A percentile compares a stretch with the other conserved stretches of the same genome.
Conservation (phyloP, 1,140 invertebrate genomes). For the Propsilocerus akamusi region DNA sequence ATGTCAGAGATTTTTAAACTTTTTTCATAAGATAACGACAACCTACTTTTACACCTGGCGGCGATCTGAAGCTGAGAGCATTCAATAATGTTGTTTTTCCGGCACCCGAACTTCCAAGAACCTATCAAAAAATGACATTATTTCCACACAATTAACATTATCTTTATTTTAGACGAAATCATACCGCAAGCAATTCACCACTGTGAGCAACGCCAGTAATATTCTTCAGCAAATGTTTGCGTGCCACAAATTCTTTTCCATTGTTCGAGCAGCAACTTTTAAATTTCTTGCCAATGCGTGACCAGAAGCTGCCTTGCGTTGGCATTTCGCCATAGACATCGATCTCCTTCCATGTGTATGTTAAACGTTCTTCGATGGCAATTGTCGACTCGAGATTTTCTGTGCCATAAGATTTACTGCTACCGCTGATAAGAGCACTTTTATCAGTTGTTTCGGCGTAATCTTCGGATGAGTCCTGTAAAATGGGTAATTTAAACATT, state of each 20-base stretch:
- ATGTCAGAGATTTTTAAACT: too few relatives aligned
- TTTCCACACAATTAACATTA: too few relatives aligned
- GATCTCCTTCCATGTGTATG: slow-evolving; percentile 48
- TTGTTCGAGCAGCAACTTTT: slow-evolving; percentile 23
- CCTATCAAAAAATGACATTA: too few relatives aligned
- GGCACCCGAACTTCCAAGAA: slow-evolving; percentile 88
- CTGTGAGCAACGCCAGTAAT: slow-evolving; percentile 74
- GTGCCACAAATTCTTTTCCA: slow-evolving; percentile 26
- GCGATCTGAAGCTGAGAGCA: slow-evolving; percentile 62
- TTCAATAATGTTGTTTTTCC: slow-evolving; percentile 94
- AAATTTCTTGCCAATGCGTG: slow-evolving; percentile 23
- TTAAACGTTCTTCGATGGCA: slow-evolving; percentile 30
- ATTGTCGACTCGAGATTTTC: slow-evolving; percentile 8
- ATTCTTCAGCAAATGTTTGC: slow-evolving; percentile 47
- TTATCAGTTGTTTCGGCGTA: neutral
- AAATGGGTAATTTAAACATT: too few relatives aligned
- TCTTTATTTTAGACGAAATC: too few relatives aligned
- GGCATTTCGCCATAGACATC: slow-evolving; percentile 35
- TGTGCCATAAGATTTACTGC: neutral
- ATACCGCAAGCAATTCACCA: slow-evolving; percentile 74
- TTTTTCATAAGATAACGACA: too few relatives aligned
- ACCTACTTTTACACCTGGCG: slow-evolving; percentile 42
- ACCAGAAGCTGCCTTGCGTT: slow-evolving; percentile 16
- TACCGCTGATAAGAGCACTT: neutral
- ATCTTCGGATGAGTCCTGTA: neutral